Base-by-base conservation (phyloP, 2,888 invertebrate species). In the Timema cristinae region DNA sequence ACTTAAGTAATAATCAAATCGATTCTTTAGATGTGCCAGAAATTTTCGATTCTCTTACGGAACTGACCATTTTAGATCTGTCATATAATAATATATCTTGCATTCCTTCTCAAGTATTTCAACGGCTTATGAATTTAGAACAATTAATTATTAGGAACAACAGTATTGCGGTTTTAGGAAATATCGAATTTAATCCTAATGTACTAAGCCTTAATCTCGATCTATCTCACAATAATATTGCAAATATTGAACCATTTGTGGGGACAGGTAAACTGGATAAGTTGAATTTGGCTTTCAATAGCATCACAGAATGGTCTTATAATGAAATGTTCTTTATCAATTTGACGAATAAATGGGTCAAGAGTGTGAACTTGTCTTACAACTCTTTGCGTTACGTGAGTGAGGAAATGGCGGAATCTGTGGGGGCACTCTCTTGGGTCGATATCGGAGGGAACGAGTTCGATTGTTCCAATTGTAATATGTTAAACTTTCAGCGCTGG, bases 361-460 rank as follows among this genome's bases (percentile, higher is more conserved):
- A 69, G 13, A 13, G 52, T 15, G 13, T 74, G 15, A 72, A 74
- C 66, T 11, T 74, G 0, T 69, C 74, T 6, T 66, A 54, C 32
- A 71, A 71, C 16, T 48, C 13, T 0, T 48, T 73, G 10, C 15
- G 66, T 15, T 59, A 70, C 9, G 16, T 74, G n/a, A 66, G 67
- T 1, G 16, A n/a, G 5, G 9, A 5, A n/a, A 67, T 67, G 54
- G 59, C 52, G 11, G 48, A 47, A 10, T 66, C 69, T 6, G n/a
- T 74, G 10, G 49, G n/a, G 4, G 7, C 47, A 1, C 47, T 74
- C 4, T 50, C 67, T 11, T 6, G 10, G 2, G 70, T 74, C 9
- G 73, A 74, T 56, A 54, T 74, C 7, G 69, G 71, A 2, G 71
- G 50, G 0, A 74, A 73, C 50, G 68, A 67, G n/a, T 66, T 74